These are phyloP conservation scores for Rhysida immarginata DNA, from an alignment of 1,140 invertebrate species.

Conservation along the genomic window DNA sequence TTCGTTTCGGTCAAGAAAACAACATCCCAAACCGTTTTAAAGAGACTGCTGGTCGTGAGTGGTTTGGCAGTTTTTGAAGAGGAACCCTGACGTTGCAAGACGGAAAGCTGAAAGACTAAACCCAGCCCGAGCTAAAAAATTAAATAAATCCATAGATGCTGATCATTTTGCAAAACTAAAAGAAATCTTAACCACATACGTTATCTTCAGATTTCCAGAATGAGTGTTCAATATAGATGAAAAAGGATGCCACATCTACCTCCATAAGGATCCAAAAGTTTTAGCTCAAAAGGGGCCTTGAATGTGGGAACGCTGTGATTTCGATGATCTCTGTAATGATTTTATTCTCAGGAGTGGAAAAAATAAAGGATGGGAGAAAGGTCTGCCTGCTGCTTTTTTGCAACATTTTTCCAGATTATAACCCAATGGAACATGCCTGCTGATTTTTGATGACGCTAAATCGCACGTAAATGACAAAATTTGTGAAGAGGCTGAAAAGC, in stretches of 20 bases:
- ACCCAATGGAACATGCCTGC: constrained; percentile 19
- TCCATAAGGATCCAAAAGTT: constrained; percentile 26
- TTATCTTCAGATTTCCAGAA: constrained; percentile 21
- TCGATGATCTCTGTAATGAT: constrained; percentile 25
- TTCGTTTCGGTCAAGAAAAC: constrained; percentile 1
- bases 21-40: not conserved
- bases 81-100: constrained; percentile 5
- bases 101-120: constrained; percentile 25
- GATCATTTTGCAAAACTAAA: constrained; percentile 17
- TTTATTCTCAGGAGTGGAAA: constrained; percentile 26
- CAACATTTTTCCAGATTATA: constrained; percentile 24
- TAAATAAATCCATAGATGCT: constrained; percentile 23
- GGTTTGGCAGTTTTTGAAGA: constrained; percentile 16
- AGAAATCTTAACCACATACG: constrained; percentile 17
- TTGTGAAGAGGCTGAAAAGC: constrained; percentile 22
- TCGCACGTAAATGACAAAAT: constrained; percentile 13
- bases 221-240: constrained; percentile 30
- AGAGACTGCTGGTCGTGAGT: constrained; percentile 19
- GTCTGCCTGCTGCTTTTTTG: constrained; percentile 16
- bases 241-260: constrained; percentile 26
- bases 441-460: constrained; percentile 30
- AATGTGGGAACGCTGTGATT: constrained; percentile 26
- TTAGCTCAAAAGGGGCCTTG: constrained; percentile 24
- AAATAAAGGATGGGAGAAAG: constrained; percentile 20
- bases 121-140: constrained; percentile 23